Conservation (phyloP, 2,797 vertebrate genomes). For the Poecilia gillii region DNA sequence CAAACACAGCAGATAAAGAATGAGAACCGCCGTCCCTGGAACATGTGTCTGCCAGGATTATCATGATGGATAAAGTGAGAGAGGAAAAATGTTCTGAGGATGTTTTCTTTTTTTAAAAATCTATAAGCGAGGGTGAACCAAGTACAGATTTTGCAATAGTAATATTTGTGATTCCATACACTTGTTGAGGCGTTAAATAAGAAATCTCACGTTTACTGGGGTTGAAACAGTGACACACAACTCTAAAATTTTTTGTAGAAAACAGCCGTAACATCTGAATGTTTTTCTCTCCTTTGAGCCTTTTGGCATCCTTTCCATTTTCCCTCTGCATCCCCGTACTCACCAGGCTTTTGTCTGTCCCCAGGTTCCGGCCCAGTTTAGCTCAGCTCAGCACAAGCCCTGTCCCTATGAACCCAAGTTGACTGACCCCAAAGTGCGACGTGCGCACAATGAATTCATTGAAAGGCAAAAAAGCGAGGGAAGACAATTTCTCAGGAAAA, state of each 20-base stretch:
- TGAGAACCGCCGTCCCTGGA: slow-evolving; percentile 31
- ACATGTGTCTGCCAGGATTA: slow-evolving; percentile 46
- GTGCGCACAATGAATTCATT: slow-evolving; percentile 80
- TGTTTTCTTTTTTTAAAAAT: slow-evolving; percentile 11
- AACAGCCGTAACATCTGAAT: neutral
- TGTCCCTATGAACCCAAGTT: slow-evolving; percentile 59
- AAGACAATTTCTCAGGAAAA: slow-evolving; percentile 81
- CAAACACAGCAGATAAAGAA: slow-evolving; percentile 49
- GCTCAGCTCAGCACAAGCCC: slow-evolving; percentile 32
- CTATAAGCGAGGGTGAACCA: slow-evolving; percentile 14
- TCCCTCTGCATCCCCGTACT: slow-evolving; percentile 5
- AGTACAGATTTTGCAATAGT: slow-evolving; percentile 1
- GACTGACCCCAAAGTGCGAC: slow-evolving; percentile 35
- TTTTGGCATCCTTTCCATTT: slow-evolving; percentile 2
- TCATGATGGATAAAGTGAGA: slow-evolving; percentile 37
- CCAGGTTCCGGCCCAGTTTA: slow-evolving; percentile 31
- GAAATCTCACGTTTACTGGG: neutral
- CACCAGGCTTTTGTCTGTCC: slow-evolving; percentile 24
- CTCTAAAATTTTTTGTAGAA: neutral
- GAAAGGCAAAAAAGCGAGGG: slow-evolving; percentile 73
- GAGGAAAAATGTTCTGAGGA: slow-evolving; percentile 14
- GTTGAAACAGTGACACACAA: neutral
- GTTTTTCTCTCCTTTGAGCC: neutral
- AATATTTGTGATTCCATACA: neutral
- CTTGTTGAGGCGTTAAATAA: neutral